These are phyloP conservation scores for Tragopan temminckii DNA, from an alignment of 2,797 vertebrate species.

Conservation along the genomic window DNA sequence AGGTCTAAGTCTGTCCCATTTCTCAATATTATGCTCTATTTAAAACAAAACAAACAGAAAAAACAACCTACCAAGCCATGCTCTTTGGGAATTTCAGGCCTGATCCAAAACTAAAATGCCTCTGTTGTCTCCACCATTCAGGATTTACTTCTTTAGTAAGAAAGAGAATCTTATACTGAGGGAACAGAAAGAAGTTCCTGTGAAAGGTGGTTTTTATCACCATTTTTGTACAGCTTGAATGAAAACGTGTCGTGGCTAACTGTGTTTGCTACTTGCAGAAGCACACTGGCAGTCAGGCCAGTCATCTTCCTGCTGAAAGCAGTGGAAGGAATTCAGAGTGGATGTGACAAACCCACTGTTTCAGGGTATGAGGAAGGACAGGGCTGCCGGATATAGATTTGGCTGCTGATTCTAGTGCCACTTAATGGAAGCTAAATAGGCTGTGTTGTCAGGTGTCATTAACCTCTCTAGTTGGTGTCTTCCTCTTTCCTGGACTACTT, in stretches of 20 bases:
- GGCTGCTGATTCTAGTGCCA: background rate
- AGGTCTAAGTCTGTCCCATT: background rate
- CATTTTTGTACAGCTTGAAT: background rate
- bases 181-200: background rate
- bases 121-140: background rate
- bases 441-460: background rate
- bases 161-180: background rate
- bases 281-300: rapidly evolving
- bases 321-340: background rate
- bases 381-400: background rate
- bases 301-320: background rate
- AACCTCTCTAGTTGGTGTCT: background rate
- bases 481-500: background rate
- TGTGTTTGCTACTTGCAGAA: background rate
- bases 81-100: background rate
- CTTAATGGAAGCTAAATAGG: background rate
- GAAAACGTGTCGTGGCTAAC: background rate
- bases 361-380: background rate
- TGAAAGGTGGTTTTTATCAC: slow-evolving; percentile 4
- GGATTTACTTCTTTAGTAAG: background rate
- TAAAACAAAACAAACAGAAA: background rate
- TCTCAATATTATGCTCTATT: background rate
- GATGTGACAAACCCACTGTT: background rate
- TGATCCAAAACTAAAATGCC: background rate
- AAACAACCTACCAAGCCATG: background rate